A percentile compares a stretch with the other conserved stretches of the same genome.
Evolutionary conservation across 2,888 invertebrate genomes (phyloP).

Genomic region (Eulithis prunata): DNA sequence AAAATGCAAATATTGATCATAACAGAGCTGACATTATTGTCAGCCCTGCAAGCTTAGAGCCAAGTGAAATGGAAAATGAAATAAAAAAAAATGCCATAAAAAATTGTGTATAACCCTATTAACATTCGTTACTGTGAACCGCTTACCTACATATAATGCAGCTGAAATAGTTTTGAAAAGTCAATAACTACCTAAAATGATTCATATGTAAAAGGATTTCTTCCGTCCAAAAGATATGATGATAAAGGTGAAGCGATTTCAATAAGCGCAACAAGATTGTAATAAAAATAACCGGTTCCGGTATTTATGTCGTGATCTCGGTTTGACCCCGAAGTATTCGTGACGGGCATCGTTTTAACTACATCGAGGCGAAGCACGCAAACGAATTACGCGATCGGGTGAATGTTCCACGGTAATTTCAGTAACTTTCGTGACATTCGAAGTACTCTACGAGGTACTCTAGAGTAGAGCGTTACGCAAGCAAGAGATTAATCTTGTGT

Average conservation of each 20-base stretch:
- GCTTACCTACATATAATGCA: neutral
- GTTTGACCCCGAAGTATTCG: slow-evolving; percentile 67
- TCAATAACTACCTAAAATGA: neutral
- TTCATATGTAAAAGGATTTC: slow-evolving; percentile 2
- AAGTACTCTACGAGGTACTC: slow-evolving; percentile 37
- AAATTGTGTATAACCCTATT: neutral
- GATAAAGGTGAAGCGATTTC: slow-evolving; percentile 30
- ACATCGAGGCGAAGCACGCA: slow-evolving; percentile 60
- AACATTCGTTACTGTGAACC: neutral
- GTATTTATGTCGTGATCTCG: slow-evolving; percentile 60
- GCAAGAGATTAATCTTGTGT: slow-evolving; percentile 53
- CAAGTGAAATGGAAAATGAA: too few species aligned
- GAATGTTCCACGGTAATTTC: slow-evolving; percentile 61
- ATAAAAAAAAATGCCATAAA: too few species aligned
- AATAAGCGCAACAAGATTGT: slow-evolving; percentile 41
- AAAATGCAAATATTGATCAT: slow-evolving; percentile 74
- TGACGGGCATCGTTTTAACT: slow-evolving; percentile 62
- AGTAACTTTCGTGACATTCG: slow-evolving; percentile 66
- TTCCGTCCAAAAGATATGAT: slow-evolving; percentile 12
- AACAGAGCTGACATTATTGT: slow-evolving; percentile 68
- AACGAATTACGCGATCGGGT: slow-evolving; percentile 65
- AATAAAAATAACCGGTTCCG: slow-evolving; percentile 61
- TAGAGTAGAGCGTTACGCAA: slow-evolving; percentile 56
- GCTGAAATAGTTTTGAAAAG: neutral
- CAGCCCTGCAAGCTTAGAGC: slow-evolving; percentile 44